phyloP scores from a whole-genome alignment of 2,888 invertebrate species.

The Hylaea fasciaria region DNA sequence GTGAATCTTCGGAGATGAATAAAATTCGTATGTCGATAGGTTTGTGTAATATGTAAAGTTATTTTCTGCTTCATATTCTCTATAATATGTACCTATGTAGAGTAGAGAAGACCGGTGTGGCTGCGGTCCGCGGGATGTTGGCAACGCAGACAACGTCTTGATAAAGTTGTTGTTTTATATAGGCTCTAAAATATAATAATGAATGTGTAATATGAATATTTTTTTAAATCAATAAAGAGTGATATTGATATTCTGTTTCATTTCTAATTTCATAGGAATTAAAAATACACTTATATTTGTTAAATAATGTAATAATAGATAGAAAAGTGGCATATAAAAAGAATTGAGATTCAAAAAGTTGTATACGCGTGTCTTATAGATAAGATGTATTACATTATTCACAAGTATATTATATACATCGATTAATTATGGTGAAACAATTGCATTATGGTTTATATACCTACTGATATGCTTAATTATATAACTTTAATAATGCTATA shows the following conservation, averaged over 20 bases:
- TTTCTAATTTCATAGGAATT: constrained; percentile 11
- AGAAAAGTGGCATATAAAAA: constrained; percentile 52
- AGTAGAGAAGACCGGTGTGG: constrained; percentile 48
- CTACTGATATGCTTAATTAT: not conserved
- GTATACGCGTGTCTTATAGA: constrained; percentile 28
- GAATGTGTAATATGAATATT: constrained; percentile 84
- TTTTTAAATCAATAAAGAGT: constrained; percentile 84
- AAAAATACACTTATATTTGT: constrained; percentile 5
- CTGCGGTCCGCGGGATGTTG: constrained; percentile 45
- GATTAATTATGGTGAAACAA: constrained; percentile 5
- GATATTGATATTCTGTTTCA: constrained; percentile 70
- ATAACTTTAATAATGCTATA: not conserved
- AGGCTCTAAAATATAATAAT: constrained; percentile 75
- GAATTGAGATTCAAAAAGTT: constrained; percentile 52
- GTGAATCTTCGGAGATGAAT: constrained; percentile 60
- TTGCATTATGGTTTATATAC: not conserved
- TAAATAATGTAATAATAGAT: constrained; percentile 41
- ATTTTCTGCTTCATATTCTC: constrained; percentile 74
- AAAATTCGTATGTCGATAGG: constrained; percentile 63
- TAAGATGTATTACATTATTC: constrained; percentile 1
- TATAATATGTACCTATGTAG: too few relatives aligned
- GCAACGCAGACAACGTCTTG: constrained; percentile 63
- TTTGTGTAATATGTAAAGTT: constrained; percentile 65
- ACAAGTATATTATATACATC: constrained; percentile 5
- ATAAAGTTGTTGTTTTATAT: constrained; percentile 76